A percentile compares a stretch with the other conserved stretches of the same genome.
These are phyloP conservation scores for Oryzias curvinotus DNA, from an alignment of 2,113 vertebrate species.

Conservation along the genomic window DNA sequence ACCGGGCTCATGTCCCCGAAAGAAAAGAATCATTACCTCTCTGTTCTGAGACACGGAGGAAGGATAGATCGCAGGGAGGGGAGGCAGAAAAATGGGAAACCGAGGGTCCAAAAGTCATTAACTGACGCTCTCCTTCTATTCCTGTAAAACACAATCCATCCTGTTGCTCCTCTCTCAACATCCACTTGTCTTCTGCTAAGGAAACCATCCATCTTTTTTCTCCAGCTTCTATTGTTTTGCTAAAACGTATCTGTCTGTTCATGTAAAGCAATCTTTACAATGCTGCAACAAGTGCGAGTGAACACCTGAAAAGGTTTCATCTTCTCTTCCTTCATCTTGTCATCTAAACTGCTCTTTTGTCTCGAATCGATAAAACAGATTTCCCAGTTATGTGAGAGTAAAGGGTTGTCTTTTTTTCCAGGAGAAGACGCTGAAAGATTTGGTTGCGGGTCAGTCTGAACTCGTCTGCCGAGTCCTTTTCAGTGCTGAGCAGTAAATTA, in stretches of 20 bases:
- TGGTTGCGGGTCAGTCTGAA: too few relatives aligned
- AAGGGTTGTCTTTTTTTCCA: background rate
- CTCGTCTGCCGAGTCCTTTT: too few relatives aligned
- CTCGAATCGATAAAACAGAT: too few relatives aligned
- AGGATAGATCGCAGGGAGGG: slow-evolving; percentile 28
- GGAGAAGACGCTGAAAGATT: background rate
- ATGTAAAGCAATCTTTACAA: background rate
- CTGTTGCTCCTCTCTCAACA: slow-evolving; percentile 9
- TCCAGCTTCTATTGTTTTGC: background rate
- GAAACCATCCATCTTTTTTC: slow-evolving; percentile 13
- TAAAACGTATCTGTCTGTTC: background rate
- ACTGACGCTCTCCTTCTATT: slow-evolving; percentile 20
- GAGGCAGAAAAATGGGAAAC: slow-evolving; percentile 25
- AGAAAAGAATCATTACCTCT: slow-evolving; percentile 43
- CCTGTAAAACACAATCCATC: slow-evolving; percentile 39
- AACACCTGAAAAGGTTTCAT: too few relatives aligned
- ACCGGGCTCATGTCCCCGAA: slow-evolving; percentile 13
- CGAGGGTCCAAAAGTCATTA: slow-evolving; percentile 37
- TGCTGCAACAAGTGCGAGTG: background rate
- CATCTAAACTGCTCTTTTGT: too few relatives aligned
- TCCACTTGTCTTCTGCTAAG: slow-evolving; percentile 23
- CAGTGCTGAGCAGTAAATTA: slow-evolving; percentile 15
- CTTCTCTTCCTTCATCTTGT: too few relatives aligned
- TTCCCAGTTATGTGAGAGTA: too few relatives aligned
- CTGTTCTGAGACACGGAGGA: slow-evolving; percentile 32